These are phyloP conservation scores for Xiphophorus maculatus DNA, from an alignment of 2,113 vertebrate species.

Conservation along the genomic window DNA sequence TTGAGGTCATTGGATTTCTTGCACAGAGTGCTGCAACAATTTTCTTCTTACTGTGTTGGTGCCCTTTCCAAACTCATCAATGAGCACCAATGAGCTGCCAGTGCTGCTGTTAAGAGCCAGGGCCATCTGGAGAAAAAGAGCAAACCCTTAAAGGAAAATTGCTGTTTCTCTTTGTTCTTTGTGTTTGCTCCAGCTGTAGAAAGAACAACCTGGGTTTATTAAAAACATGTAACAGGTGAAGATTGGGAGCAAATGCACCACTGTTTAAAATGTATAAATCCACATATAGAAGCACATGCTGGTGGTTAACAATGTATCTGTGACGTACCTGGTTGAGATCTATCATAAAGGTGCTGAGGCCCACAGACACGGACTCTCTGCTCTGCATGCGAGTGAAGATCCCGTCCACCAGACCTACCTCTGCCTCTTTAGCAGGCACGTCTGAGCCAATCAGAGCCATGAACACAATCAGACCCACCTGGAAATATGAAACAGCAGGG, in stretches of 20 bases:
- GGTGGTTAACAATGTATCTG: not conserved
- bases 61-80: constrained; percentile 99
- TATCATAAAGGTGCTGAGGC: constrained; percentile 97
- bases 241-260: constrained; percentile 85
- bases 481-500: constrained; percentile 20
- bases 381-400: constrained; percentile 96
- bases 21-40: constrained; percentile 22
- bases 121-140: constrained; percentile 80
- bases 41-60: constrained; percentile 88
- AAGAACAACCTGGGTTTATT: constrained; percentile 70
- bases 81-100: constrained; percentile 89
- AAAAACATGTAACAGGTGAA: constrained; percentile 86
- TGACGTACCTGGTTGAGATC: constrained; percentile 90
- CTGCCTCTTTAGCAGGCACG: constrained; percentile 90
- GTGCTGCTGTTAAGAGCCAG: constrained; percentile 91
- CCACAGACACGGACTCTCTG: constrained; percentile 92
- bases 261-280: constrained; percentile 72
- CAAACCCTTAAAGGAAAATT: constrained; percentile 20
- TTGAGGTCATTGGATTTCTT: constrained; percentile 27
- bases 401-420: constrained; percentile 90
- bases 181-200: constrained; percentile 69
- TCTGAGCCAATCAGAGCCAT: constrained; percentile 97
- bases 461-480: constrained; percentile 94
- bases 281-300: constrained; percentile 59
- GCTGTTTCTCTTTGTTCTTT: constrained; percentile 25